These are phyloP conservation scores for Pseudochirops cupreus DNA, from an alignment of 2,797 vertebrate species.

Conservation along the genomic window DNA sequence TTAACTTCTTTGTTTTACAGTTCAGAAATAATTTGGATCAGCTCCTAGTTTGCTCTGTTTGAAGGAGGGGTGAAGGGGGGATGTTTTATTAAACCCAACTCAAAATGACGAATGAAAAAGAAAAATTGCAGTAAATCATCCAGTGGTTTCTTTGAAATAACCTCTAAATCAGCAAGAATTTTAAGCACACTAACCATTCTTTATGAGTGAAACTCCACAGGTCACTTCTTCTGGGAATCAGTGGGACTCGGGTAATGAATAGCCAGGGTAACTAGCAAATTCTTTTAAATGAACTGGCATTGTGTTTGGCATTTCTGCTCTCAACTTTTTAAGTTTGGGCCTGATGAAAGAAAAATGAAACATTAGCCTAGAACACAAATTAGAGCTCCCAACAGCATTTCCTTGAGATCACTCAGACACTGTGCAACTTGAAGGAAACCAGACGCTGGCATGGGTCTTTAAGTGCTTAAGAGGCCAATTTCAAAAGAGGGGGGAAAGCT, in stretches of 20 bases:
- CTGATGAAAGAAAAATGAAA: conserved; percentile 41
- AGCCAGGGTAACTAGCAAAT: neutral
- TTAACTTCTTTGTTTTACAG: neutral
- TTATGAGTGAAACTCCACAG: conserved; percentile 34
- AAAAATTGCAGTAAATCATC: conserved; percentile 23
- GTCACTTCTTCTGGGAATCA: conserved; percentile 5
- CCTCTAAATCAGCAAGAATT: conserved; percentile 44
- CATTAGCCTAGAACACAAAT: conserved; percentile 34
- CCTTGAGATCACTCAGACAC: neutral
- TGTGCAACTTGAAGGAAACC: neutral
- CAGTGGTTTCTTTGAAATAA: conserved; percentile 46
- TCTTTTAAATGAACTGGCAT: conserved; percentile 24
- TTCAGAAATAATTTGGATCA: neutral
- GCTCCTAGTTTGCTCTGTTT: neutral
- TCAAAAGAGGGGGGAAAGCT: neutral
- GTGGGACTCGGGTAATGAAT: neutral
- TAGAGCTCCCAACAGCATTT: conserved; percentile 15
- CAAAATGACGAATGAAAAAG: conserved; percentile 4
- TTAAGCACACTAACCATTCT: neutral
- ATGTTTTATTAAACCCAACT: conserved; percentile 19
- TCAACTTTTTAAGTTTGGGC: conserved; percentile 29
- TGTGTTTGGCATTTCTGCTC: conserved; percentile 10
- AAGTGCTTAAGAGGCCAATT: neutral
- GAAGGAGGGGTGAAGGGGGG: neutral
- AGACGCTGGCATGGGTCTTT: neutral